Evolutionary conservation across 2,797 vertebrate species (phyloP).

Genomic region (Sitta carolinensis): DNA sequence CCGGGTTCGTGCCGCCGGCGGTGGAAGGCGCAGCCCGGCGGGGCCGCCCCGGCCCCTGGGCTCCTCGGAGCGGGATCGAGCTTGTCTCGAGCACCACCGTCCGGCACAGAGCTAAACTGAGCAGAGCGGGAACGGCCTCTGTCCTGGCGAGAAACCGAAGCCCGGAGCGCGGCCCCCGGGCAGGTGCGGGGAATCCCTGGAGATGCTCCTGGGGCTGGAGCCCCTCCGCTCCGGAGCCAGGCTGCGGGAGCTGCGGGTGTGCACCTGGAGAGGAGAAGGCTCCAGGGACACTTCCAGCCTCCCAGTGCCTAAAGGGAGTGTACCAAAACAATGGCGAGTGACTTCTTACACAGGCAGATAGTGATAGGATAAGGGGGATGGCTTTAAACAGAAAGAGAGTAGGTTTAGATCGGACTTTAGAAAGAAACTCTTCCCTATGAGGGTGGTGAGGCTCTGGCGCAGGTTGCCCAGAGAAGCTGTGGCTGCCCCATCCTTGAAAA

Average conservation of each 20-base stretch:
- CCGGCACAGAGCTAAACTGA: slow-evolving; percentile 9
- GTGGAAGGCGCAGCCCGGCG: rapidly evolving
- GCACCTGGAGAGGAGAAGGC: not conserved
- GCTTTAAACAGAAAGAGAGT: not conserved
- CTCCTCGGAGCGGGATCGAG: not conserved
- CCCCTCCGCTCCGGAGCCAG: not conserved
- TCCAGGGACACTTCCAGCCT: not conserved
- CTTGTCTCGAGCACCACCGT: slow-evolving; percentile 44
- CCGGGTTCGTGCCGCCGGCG: not conserved
- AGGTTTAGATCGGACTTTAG: not conserved
- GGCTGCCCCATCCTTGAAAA: not conserved
- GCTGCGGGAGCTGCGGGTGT: too few relatives aligned
- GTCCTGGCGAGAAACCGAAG: too few relatives aligned
- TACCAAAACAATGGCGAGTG: not conserved
- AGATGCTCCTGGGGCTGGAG: not conserved
- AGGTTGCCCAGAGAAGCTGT: not conserved
- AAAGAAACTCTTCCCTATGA: not conserved
- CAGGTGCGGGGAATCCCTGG: not conserved
- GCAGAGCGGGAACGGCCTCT: not conserved
- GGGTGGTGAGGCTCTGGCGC: not conserved
- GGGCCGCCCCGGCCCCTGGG: rapidly evolving
- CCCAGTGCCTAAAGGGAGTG: not conserved
- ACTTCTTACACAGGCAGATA: not conserved
- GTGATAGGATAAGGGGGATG: not conserved
- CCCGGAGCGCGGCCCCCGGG: not conserved